Conservation (phyloP, 2,113 vertebrate genomes). For the Rousettus leschenaultii region DNA sequence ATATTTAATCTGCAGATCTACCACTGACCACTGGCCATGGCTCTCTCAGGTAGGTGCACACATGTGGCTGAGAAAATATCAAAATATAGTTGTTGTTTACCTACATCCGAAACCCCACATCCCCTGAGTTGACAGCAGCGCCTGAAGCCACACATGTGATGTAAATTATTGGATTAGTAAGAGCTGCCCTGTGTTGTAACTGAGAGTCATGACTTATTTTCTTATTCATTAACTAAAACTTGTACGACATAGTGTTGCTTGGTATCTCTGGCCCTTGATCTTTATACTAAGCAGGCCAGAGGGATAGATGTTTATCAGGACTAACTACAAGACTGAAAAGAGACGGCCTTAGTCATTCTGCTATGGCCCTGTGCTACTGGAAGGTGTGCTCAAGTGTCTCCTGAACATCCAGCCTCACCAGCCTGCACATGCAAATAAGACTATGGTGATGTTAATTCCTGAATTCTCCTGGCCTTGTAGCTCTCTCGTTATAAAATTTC, state of each 20-base stretch:
- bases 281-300: background rate
- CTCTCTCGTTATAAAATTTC: background rate
- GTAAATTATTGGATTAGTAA: background rate
- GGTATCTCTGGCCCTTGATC: background rate
- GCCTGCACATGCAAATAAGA: background rate
- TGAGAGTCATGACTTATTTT: background rate
- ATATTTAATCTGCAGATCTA: background rate
- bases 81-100: background rate
- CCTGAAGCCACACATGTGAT: background rate
- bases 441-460: background rate
- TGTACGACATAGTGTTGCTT: background rate
- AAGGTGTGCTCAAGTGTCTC: background rate
- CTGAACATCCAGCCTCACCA: background rate
- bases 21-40: background rate
- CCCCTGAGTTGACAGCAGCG: background rate
- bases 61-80: background rate
- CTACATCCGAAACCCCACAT: constrained; percentile 4
- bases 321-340: background rate
- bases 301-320: background rate
- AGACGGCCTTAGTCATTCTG: background rate
- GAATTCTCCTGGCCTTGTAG: background rate
- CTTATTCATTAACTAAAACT: background rate
- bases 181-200: background rate
- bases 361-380: background rate
- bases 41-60: background rate